These are phyloP conservation scores for Agonopterix arenella DNA, from an alignment of 2,888 invertebrate species.

Conservation along the genomic window DNA sequence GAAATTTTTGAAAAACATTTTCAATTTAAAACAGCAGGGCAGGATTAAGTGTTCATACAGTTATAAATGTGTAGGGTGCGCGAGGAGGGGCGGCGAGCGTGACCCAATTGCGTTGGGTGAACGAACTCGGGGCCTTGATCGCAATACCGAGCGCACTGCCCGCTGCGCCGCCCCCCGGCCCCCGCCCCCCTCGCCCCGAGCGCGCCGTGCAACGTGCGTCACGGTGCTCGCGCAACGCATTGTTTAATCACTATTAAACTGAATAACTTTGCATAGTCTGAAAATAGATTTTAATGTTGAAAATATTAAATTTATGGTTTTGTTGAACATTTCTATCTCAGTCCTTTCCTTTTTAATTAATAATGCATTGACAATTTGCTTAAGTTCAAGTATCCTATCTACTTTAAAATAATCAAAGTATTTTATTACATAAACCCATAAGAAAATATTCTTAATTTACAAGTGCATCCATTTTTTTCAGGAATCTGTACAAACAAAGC, in stretches of 20 bases:
- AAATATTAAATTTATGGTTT: no score
- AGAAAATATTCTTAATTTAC: no score
- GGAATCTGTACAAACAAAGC: no score
- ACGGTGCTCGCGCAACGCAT: slow-evolving; percentile 37
- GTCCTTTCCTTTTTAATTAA: no score
- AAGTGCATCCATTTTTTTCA: no score
- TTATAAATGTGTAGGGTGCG: slow-evolving; percentile 59
- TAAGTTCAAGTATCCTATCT: no score
- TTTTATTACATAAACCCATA: no score
- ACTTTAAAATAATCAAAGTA: no score
- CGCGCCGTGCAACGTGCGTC: slow-evolving; percentile 32
- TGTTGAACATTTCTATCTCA: no score
- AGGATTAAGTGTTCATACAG: slow-evolving; percentile 64
- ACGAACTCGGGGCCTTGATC: slow-evolving; percentile 75
- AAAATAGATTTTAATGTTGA: not conserved
- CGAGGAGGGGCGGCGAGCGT: slow-evolving; percentile 51
- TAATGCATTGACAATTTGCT: no score
- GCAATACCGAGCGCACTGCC: slow-evolving; percentile 56
- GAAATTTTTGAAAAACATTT: no score
- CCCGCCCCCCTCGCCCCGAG: slow-evolving; percentile 14
- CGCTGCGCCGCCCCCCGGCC: slow-evolving; percentile 18
- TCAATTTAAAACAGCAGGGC: slow-evolving; percentile 36
- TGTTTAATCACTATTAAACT: slow-evolving; percentile 31
- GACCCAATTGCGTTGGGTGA: slow-evolving; percentile 71
- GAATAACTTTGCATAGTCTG: not conserved